Evolutionary conservation across 2,797 vertebrate genomes (phyloP).

Genomic region (Pterois miles): DNA sequence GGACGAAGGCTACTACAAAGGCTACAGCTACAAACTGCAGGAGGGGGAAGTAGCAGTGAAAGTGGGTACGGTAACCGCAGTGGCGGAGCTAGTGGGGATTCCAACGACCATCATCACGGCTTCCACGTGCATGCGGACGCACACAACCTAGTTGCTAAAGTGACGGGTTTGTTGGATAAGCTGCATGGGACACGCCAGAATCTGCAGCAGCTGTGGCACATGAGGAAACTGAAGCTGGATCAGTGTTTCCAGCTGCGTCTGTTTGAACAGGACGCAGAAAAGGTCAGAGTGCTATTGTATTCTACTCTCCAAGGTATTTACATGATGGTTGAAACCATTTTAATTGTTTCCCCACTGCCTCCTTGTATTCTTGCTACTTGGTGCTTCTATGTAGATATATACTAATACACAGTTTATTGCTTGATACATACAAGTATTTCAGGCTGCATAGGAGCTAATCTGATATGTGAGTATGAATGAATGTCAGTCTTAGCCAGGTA

Average conservation of each 20-base stretch:
- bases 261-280: constrained; percentile 97
- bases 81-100: constrained; percentile 70
- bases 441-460: constrained; percentile 1
- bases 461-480: constrained; percentile 8
- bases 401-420: neutral
- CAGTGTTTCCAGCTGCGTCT: constrained; percentile 97
- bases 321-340: neutral
- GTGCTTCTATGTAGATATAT: neutral
- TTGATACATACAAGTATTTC: neutral
- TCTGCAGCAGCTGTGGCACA: constrained; percentile 97
- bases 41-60: constrained; percentile 76
- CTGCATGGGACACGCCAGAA: constrained; percentile 94
- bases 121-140: constrained; percentile 85
- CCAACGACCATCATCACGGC: constrained; percentile 79
- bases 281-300: constrained; percentile 80
- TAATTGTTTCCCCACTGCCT: neutral
- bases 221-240: constrained; percentile 92
- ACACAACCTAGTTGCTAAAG: constrained; percentile 93
- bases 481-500: neutral
- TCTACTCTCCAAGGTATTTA: neutral
- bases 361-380: neutral
- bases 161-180: constrained; percentile 93
- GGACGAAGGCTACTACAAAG: constrained; percentile 94
- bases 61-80: constrained; percentile 86
- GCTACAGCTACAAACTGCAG: constrained; percentile 86